Base-by-base conservation (phyloP, 2,797 vertebrate species). In the Cheirogaleus major region DNA sequence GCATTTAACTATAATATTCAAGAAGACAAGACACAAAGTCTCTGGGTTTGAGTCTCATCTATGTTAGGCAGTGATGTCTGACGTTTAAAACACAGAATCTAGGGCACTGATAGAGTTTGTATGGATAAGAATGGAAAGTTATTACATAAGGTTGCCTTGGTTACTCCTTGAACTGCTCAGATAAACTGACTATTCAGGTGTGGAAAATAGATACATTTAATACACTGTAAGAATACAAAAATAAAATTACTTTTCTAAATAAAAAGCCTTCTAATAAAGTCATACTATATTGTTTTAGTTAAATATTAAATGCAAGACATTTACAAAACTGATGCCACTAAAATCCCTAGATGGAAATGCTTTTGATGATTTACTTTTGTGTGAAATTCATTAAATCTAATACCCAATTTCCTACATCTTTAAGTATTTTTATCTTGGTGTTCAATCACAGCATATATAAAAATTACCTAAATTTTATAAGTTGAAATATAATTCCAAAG, bases 61-160 rank as follows among this genome's bases (percentile, higher is more conserved):
- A 69, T 90, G 63, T 72, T 76, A 95, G 35, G 38, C 32, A 79
- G 43, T 75, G 72, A 85, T 4, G 9, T 67, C 22, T 92, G 57
- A 95, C 0, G 2, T 73, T 70, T 70, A 76, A 57, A 89, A 70
- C 57, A 78, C 48, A 61, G 76, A 95, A 88, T 82, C 73, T 88
- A 91, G 83, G 84, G 32, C 72, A 91, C 52, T 91, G 65, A 48
- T 22, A 87, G 59, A 65, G 10, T 87, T 76, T 73, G 32, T 82
- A 43, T 78, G 41, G 69, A 61, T 70, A 32, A 89, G 48, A 63
- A 89, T 83, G 50, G 41, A 72, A 95, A 82, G 27, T 52, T 89
- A 82, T 59, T 84, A 84, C 27, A 79, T 81, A 95, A 93, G 23
- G 20, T 57, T 96, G 80, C 48, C 89, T 93, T 95, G 78, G 73